These are phyloP conservation scores for Hartigia nigra DNA, from an alignment of 2,888 invertebrate genomes.

Conservation along the genomic window DNA sequence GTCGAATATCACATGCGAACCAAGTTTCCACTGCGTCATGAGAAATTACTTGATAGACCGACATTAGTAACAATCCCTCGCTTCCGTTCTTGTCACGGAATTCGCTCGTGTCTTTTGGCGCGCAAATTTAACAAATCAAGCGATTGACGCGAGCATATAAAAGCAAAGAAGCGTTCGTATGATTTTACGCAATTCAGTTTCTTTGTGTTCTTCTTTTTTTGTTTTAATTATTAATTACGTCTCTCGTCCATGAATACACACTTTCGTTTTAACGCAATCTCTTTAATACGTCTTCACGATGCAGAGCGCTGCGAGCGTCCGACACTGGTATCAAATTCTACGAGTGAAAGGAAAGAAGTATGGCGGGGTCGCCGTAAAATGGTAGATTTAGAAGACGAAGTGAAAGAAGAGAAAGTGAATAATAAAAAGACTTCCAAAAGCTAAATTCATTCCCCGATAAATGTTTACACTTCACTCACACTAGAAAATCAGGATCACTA, in stretches of 20 bases:
- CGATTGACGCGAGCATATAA: background rate
- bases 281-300: background rate
- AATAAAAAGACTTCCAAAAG: constrained; percentile 13
- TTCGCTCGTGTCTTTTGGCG: background rate
- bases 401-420: background rate
- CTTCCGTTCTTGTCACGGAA: background rate
- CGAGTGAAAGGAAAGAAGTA: background rate
- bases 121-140: background rate
- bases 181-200: background rate
- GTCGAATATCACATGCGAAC: background rate
- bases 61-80: background rate
- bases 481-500: constrained; percentile 71
- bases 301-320: constrained; percentile 38
- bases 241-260: background rate
- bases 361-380: background rate
- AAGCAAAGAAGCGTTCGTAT: background rate
- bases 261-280: background rate
- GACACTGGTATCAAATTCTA: constrained; percentile 36
- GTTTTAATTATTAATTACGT: background rate
- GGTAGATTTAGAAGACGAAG: background rate
- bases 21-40: background rate
- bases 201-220: background rate
- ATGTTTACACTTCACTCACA: constrained; percentile 50
- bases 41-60: background rate
- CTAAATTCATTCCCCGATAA: constrained; percentile 26